Conservation (phyloP, 2,113 vertebrate genomes). For the Carlito syrichta region DNA sequence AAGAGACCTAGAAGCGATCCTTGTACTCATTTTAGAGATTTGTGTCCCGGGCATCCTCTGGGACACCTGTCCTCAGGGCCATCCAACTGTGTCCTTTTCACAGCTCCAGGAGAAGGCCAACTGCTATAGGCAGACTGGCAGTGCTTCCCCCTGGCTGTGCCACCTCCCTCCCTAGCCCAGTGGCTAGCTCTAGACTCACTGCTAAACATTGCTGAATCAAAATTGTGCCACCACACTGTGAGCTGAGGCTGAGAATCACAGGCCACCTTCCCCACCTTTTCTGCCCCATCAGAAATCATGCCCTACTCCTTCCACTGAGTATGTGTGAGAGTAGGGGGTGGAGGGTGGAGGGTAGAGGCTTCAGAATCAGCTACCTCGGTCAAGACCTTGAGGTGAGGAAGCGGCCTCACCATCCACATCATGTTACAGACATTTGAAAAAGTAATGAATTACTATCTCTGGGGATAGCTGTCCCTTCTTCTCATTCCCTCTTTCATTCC, state of each 20-base stretch:
- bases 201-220: neutral
- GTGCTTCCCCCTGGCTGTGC: neutral
- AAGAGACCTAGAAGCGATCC: neutral
- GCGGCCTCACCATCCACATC: neutral
- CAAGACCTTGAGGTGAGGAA: conserved; percentile 4
- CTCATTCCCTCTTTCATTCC: neutral
- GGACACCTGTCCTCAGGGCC: neutral
- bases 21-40: neutral
- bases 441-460: neutral
- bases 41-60: neutral
- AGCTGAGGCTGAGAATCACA: conserved; percentile 38
- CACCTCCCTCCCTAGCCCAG: accelerated
- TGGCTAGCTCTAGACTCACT: neutral
- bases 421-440: neutral
- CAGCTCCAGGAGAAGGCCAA: neutral
- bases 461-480: neutral
- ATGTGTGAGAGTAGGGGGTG: too few relatives aligned
- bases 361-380: conserved; percentile 29
- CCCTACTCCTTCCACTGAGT: neutral
- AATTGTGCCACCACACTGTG: neutral
- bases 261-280: neutral
- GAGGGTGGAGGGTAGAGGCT: neutral
- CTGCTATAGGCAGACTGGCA: accelerated
- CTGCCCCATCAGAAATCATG: conserved; percentile 25
- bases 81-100: neutral